These are phyloP conservation scores for Drosophila albomicans DNA, from an alignment of 1,140 invertebrate genomes.

Conservation along the genomic window DNA sequence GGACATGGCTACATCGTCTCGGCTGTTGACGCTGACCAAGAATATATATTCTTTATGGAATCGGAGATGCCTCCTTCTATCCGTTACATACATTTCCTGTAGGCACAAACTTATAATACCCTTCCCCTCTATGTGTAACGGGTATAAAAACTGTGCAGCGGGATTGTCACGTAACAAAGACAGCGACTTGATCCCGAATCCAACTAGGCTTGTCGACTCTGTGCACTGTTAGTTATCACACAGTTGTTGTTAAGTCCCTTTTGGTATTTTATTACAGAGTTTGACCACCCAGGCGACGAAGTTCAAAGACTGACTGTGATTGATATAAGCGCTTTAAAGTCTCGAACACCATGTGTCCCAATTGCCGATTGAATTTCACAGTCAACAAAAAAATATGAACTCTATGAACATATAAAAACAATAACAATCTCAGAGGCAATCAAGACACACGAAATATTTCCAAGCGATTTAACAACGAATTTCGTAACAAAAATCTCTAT, in stretches of 20 bases:
- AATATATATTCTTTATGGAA: no score
- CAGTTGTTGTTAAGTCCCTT: constrained; percentile 13
- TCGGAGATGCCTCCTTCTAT: no score
- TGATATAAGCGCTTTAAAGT: constrained; percentile 77
- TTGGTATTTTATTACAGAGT: constrained; percentile 43
- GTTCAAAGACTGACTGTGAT: constrained; percentile 54
- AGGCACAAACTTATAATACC: no score
- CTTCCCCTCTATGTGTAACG: no score
- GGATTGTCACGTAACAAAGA: constrained; percentile 41
- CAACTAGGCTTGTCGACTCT: not conserved
- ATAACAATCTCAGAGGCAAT: constrained; percentile 36
- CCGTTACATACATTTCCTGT: no score
- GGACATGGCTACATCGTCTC: no score
- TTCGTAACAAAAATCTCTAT: constrained; percentile 68
- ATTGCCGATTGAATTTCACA: constrained; percentile 51
- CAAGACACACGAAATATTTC: constrained; percentile 53
- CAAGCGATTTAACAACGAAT: constrained; percentile 80
- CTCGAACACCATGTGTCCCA: constrained; percentile 27
- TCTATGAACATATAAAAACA: constrained; percentile 4
- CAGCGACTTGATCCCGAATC: constrained; percentile 1
- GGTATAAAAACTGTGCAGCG: no score
- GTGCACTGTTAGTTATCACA: constrained; percentile 48
- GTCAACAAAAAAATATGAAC: constrained; percentile 57
- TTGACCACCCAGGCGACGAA: constrained; percentile 35
- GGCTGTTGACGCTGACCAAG: no score